phyloP scores from a whole-genome alignment of 2,888 invertebrate genomes.

The Microchrysa polita region DNA sequence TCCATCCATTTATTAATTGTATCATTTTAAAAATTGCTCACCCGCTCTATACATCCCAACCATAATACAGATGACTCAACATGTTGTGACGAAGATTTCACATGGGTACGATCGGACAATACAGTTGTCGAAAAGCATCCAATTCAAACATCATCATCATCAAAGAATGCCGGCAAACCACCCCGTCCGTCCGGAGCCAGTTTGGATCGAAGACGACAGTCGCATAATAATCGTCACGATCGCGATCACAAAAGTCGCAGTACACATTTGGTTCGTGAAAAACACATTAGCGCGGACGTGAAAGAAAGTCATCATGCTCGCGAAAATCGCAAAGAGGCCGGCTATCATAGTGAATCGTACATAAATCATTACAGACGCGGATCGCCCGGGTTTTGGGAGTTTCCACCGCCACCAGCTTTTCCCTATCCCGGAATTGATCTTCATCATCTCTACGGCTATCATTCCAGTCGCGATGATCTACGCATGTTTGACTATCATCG shows the following conservation, averaged over 20 bases:
- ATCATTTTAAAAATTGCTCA: background rate
- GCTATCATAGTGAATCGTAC: slow-evolving; percentile 44
- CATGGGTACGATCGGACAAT: slow-evolving; percentile 68
- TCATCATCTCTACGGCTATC: slow-evolving; percentile 49
- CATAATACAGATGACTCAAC: slow-evolving; percentile 68
- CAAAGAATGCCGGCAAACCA: slow-evolving; percentile 50
- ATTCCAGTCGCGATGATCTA: slow-evolving; percentile 52
- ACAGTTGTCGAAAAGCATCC: slow-evolving; percentile 43
- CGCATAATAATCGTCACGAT: slow-evolving; percentile 67
- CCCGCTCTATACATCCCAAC: slow-evolving; percentile 12
- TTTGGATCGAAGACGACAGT: slow-evolving; percentile 68
- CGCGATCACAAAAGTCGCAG: slow-evolving; percentile 74
- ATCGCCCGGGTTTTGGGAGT: slow-evolving; percentile 52
- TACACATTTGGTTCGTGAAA: slow-evolving; percentile 68
- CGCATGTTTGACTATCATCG: slow-evolving; percentile 58
- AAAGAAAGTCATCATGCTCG: slow-evolving; percentile 42
- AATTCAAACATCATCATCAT: slow-evolving; percentile 43
- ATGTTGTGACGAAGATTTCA: slow-evolving; percentile 74
- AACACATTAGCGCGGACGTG: slow-evolving; percentile 60
- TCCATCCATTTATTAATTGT: background rate
- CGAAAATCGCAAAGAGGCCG: slow-evolving; percentile 37
- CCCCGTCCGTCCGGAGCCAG: slow-evolving; percentile 63
- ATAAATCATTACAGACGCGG: slow-evolving; percentile 44
- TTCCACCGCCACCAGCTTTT: slow-evolving; percentile 51
- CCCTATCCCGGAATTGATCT: slow-evolving; percentile 48